phyloP scores from a whole-genome alignment of 2,888 invertebrate species.

The Cephonodes hylas region DNA sequence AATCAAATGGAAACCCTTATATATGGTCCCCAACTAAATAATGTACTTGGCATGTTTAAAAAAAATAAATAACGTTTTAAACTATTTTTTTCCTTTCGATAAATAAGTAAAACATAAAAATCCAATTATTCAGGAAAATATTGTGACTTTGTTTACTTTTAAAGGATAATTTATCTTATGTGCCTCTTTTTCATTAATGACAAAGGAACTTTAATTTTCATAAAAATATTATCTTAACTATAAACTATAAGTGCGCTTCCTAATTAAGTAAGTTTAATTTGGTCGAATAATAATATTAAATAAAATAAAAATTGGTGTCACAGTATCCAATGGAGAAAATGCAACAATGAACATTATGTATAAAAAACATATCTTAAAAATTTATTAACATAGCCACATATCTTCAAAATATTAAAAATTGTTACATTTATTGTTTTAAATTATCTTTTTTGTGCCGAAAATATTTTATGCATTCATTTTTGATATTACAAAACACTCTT shows the following conservation, averaged over 20 bases:
- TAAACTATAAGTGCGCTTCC: neutral
- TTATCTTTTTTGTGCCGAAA: no score
- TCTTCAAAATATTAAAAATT: neutral
- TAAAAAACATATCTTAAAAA: neutral
- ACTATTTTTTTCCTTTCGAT: neutral
- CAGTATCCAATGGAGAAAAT: neutral
- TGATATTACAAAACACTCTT: no score
- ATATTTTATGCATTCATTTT: no score
- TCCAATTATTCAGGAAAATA: neutral
- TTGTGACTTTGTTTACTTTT: no score
- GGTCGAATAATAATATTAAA: neutral
- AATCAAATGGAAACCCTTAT: neutral
- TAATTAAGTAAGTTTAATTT: neutral
- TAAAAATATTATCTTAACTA: neutral
- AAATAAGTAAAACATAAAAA: neutral
- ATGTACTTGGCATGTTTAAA: neutral
- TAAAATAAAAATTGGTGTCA: neutral
- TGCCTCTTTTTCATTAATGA: neutral
- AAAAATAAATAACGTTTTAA: neutral
- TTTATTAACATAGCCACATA: no score
- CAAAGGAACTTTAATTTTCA: constrained; percentile 3
- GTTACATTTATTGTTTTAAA: no score
- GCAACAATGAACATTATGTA: neutral
- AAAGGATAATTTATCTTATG: no score
- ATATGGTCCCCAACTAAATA: neutral